Conservation (phyloP, 2,888 invertebrate species). For the Nemoura dubitans region DNA sequence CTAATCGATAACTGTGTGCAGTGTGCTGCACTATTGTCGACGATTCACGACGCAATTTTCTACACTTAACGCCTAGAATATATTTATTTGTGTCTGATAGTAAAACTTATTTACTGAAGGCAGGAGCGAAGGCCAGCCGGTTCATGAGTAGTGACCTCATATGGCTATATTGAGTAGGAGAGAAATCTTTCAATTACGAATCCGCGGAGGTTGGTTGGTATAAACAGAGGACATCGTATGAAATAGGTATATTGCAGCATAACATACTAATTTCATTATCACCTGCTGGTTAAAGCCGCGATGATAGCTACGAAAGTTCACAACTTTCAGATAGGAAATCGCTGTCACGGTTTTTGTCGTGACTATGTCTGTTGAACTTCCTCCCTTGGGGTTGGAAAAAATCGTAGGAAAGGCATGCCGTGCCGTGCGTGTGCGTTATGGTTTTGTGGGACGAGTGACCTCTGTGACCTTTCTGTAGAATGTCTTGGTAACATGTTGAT, state of each 20-base stretch:
- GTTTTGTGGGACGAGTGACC: background rate
- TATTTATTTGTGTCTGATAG: constrained; percentile 30
- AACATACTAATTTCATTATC: constrained; percentile 12
- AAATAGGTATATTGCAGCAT: constrained; percentile 24
- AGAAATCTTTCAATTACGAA: constrained; percentile 39
- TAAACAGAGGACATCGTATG: constrained; percentile 38
- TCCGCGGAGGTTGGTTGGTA: constrained; percentile 43
- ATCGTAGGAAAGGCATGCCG: background rate
- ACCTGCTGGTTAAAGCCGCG: constrained; percentile 5
- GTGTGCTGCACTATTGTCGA: background rate
- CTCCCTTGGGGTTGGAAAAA: background rate
- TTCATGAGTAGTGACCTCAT: constrained; percentile 41
- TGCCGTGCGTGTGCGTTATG: background rate
- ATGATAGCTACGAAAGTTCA: background rate
- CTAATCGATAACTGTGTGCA: constrained; percentile 50
- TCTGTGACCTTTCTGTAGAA: background rate
- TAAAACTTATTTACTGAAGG: constrained; percentile 53
- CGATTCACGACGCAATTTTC: background rate
- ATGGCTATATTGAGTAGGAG: constrained; percentile 42
- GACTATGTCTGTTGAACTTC: background rate
- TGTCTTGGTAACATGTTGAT: background rate
- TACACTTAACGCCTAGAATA: background rate
- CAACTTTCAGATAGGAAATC: background rate
- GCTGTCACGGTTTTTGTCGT: background rate
- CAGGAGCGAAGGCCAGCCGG: constrained; percentile 49